Evolutionary conservation across 2,888 invertebrate species (phyloP), one percentile per base, ranked within the genome.

Genomic region (Meandrusa payeni): DNA sequence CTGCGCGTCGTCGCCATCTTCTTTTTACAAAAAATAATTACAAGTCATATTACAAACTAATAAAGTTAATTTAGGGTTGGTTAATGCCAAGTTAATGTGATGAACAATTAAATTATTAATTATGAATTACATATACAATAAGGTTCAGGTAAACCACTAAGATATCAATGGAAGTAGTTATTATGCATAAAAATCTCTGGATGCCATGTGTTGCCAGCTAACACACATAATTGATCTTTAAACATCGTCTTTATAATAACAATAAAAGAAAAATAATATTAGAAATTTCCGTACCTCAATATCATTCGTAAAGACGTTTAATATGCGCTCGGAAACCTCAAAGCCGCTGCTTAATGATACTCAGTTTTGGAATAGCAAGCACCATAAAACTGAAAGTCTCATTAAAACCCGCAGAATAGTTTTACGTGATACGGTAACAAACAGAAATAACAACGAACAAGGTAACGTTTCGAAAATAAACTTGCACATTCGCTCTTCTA

Each of bases 361-460:
- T 24, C 36, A 17, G 23, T 28, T 42, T n/a, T 36, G 29, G 28
- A 28, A 38, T 27, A 26, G 12, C 5, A 11, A 27, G 33, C 13
- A 28, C 29, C 19, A 12, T 27, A 32, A 38, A 43, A 38, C 37
- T 43, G 31, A 19, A 42, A 31, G 37, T 26, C 24, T 26, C 37
- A 43, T 43, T 43, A 32, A 31, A 32, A 29, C 37, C 37, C 7
- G 15, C 38, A 32, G 15, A 32, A 20, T 26, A 38, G 31, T 37
- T 36, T 29, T 26, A 26, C 32, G 12, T 32, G 9, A 24, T 42
- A 43, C 17, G 11, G 17, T 29, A 36, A 42, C 36, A 42, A 29
- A 36, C 13, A 36, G 29, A 29, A 34, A 42, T 27, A 34, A 41
- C 24, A 33, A 36, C 36, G 36, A 31, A 28, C 42, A 19, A 36